Evolutionary conservation across 2,888 invertebrate species (phyloP), one percentile per base, ranked within the genome.

Genomic region (Agrotis ipsilon): DNA sequence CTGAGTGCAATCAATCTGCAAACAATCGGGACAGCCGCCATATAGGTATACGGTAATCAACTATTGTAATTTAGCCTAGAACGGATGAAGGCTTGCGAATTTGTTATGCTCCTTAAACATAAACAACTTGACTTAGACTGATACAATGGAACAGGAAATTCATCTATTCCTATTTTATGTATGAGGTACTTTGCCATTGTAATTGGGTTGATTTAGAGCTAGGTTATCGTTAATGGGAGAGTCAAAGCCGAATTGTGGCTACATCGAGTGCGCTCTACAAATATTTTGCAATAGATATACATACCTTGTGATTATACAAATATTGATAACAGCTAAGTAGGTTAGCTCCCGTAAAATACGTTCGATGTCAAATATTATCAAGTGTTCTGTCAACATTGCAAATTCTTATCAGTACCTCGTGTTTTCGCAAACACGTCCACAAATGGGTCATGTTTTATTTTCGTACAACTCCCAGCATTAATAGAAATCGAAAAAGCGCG

Each of bases 311-410:
- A 93, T 94, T 92, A 93, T 92, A 91, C 90, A 94, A 94, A 94
- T 91, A 92, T 88, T 89, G 95, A 96, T 96, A 96, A 92, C 89
- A 78, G 73, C 68, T 90, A 95, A 90, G 91, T 96, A 94, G 96
- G 95, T 94, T 94, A 94, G 93, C 92, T 93, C 92, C 94, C 88
- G 92, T 93, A 92, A 89, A 92, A 86, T 89, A 88, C 90, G 91
- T 91, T 90, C 88, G 91, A 88, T 91, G 90, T 92, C 93, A 92
- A 96, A 96, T 93, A 92, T 94, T 95, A 94, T 96, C 94, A 94
- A 93, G 93, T 92, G 91, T 83, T 92, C 86, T 88, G 91, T 92
- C 90, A 94, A 94, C 90, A 93, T 90, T 87, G 94, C 94, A 82
- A 94, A 93, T 92, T 91, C 91, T 95, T 95, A 96, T 95, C 95